Conservation (phyloP, 2,888 invertebrate species). For the Callyntrura guangdongensis region DNA sequence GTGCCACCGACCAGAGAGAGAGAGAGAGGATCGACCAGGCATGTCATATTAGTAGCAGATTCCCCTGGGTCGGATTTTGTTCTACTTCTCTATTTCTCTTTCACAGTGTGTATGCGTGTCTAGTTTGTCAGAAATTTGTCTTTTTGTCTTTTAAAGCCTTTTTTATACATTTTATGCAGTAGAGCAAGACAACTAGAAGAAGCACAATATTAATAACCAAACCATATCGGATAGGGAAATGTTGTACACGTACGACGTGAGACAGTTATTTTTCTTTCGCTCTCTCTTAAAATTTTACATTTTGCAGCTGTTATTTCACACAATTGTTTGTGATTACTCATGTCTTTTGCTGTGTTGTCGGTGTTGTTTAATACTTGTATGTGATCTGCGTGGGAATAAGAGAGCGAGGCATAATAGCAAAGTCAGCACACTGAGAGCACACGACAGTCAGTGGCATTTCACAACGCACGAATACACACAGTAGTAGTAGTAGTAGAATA, state of each 20-base stretch:
- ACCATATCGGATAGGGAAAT: neutral
- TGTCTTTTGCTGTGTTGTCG: neutral
- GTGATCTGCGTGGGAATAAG: neutral
- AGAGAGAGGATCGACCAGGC: slow-evolving; percentile 18
- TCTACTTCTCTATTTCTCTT: neutral
- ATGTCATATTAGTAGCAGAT: slow-evolving; percentile 21
- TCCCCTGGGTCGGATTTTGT: slow-evolving; percentile 45
- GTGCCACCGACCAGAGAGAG: neutral
- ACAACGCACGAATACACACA: neutral
- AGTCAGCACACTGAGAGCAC: slow-evolving; percentile 16
- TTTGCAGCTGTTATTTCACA: slow-evolving; percentile 14
- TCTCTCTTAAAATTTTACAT: neutral
- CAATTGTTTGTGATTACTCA: slow-evolving; percentile 13
- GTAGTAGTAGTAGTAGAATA: no score
- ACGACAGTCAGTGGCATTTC: neutral
- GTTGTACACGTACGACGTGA: neutral
- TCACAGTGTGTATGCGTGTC: neutral
- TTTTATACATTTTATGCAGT: neutral
- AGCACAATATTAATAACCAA: neutral
- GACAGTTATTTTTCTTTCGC: slow-evolving; percentile 11
- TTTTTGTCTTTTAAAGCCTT: no score
- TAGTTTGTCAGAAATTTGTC: no score
- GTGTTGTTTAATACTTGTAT: neutral
- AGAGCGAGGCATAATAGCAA: neutral
- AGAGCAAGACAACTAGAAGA: slow-evolving; percentile 1